Percentiles rank a stretch among this genome's conserved stretches.
phyloP scores from a whole-genome alignment of 2,888 invertebrate genomes.

The Charanyca ferruginea region DNA sequence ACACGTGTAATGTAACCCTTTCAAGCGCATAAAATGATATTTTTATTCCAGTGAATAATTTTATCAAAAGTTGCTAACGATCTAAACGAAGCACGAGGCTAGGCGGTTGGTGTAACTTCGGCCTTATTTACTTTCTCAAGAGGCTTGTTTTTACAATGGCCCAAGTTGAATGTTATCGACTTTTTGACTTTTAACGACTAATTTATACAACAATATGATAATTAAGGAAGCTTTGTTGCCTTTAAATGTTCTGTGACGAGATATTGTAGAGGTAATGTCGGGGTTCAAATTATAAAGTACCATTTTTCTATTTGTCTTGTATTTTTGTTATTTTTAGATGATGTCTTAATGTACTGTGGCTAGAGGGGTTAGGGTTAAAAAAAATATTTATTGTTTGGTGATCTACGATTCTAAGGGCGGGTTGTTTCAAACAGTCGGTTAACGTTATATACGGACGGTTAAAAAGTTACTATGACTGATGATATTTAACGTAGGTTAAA shows the following conservation, averaged over 20 bases:
- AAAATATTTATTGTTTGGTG: neutral
- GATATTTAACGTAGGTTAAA: no score
- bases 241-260: slow-evolving; percentile 73
- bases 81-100: slow-evolving; percentile 51
- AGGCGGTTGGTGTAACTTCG: slow-evolving; percentile 59
- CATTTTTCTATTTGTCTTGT: slow-evolving; percentile 49
- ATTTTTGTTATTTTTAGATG: slow-evolving; percentile 33
- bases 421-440: no score
- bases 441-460: no score
- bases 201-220: slow-evolving; percentile 89
- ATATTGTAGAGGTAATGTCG: slow-evolving; percentile 61
- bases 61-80: slow-evolving; percentile 12
- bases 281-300: slow-evolving; percentile 60
- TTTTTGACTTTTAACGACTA: slow-evolving; percentile 86
- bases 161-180: slow-evolving; percentile 85
- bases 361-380: neutral
- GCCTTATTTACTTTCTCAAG: slow-evolving; percentile 75
- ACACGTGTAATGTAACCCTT: neutral
- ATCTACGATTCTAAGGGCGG: no score
- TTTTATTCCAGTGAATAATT: slow-evolving; percentile 8
- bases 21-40: neutral
- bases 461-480: no score
- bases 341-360: slow-evolving; percentile 28
- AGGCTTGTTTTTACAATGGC: slow-evolving; percentile 83
- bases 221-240: slow-evolving; percentile 79